Evolutionary conservation across 2,113 vertebrate genomes (phyloP).

Genomic region (Cervus canadensis): DNA sequence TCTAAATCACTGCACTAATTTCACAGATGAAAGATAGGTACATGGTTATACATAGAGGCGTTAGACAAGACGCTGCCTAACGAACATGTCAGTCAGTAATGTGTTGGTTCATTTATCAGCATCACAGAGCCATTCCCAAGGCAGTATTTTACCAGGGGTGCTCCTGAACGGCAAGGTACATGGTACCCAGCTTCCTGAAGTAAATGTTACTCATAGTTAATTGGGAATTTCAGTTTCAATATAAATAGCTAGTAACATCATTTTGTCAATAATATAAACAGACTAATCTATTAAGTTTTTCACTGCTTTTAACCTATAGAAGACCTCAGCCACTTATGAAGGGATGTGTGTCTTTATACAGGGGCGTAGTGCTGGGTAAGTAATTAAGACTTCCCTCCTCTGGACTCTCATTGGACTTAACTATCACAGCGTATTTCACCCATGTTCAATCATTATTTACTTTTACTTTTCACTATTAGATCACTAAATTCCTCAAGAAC

Average conservation of each 20-base stretch:
- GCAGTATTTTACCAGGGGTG: neutral
- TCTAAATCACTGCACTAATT: neutral
- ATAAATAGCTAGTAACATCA: neutral
- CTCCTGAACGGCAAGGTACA: neutral
- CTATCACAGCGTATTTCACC: neutral
- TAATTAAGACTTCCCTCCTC: neutral
- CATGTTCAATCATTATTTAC: neutral
- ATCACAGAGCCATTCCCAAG: neutral
- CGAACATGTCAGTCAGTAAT: neutral
- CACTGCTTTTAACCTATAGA: neutral
- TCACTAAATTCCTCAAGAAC: neutral
- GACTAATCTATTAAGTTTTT: neutral
- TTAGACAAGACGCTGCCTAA: neutral
- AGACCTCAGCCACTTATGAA: neutral
- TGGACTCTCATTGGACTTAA: neutral
- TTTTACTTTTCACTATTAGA: neutral
- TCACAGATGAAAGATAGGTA: neutral
- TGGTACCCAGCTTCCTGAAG: neutral
- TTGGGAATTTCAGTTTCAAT: neutral
- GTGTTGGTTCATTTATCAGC: neutral
- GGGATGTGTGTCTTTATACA: neutral
- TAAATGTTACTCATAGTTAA: neutral
- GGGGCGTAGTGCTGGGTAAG: fast-evolving
- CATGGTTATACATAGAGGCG: neutral
- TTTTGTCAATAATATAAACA: neutral